These are phyloP conservation scores for Orthonevra nobilis DNA, from an alignment of 2,888 invertebrate genomes.

Conservation along the genomic window DNA sequence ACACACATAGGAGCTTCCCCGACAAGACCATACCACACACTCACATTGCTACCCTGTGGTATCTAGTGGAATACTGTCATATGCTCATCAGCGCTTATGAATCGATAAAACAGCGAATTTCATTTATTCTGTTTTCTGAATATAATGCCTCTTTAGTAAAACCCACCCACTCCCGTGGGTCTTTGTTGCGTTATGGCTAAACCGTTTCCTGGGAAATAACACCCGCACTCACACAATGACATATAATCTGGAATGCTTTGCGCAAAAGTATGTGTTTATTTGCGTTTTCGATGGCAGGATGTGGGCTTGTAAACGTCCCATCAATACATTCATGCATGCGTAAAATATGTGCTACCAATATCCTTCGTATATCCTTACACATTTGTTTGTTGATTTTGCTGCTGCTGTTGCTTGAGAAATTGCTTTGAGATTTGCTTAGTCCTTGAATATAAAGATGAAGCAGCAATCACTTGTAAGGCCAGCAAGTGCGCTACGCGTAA, in stretches of 20 bases:
- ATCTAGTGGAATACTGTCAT: constrained; percentile 1
- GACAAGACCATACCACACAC: constrained; percentile 15
- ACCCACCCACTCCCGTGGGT: neutral
- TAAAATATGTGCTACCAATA: constrained; percentile 55
- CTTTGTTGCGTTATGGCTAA: constrained; percentile 6
- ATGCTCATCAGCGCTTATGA: constrained; percentile 25
- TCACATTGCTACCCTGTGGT: constrained; percentile 37
- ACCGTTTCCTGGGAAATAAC: constrained; percentile 22
- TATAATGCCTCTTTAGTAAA: neutral
- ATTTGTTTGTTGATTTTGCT: constrained; percentile 4
- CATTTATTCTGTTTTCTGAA: constrained; percentile 42
- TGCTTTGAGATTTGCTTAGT: constrained; percentile 50
- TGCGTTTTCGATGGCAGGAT: too few relatives aligned
- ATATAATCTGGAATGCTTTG: neutral
- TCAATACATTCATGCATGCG: constrained; percentile 63
- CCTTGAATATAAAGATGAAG: constrained; percentile 35
- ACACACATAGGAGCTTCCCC: constrained; percentile 15
- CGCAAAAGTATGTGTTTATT: too few relatives aligned
- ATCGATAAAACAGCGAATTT: constrained; percentile 66
- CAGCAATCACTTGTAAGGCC: constrained; percentile 21
- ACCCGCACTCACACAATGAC: constrained; percentile 1
- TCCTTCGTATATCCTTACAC: constrained; percentile 42
- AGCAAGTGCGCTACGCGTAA: constrained; percentile 27
- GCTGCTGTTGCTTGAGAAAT: too few relatives aligned
- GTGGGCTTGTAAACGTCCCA: constrained; percentile 22